Conservation (phyloP, 2,797 vertebrate genomes). For the Squalus acanthias region DNA sequence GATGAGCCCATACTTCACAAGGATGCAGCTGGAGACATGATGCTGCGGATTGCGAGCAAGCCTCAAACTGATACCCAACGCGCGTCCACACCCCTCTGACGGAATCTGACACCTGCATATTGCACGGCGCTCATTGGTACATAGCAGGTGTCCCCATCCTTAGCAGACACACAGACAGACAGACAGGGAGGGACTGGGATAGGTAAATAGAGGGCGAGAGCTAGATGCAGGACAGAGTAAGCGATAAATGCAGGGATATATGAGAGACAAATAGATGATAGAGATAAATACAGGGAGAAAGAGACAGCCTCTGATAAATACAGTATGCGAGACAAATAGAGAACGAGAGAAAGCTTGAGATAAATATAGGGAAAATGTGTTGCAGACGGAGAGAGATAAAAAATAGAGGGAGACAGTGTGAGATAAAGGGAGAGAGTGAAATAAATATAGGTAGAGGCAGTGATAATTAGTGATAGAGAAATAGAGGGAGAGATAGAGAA, state of each 20-base stretch:
- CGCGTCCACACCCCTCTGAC: constrained; percentile 36
- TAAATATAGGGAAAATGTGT: not conserved
- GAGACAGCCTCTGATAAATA: not conserved
- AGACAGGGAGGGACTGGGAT: not conserved
- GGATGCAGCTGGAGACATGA: constrained; percentile 16
- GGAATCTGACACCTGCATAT: constrained; percentile 23
- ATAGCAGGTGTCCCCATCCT: constrained; percentile 24
- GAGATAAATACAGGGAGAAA: not conserved
- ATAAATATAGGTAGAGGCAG: not conserved
- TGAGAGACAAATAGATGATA: not conserved
- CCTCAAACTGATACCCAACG: not conserved
- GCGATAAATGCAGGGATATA: too few relatives aligned
- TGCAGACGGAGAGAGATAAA: not conserved
- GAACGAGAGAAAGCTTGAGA: not conserved
- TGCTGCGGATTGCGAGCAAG: constrained; percentile 11
- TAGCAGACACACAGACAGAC: not conserved
- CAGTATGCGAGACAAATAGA: not conserved
- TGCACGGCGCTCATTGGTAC: constrained; percentile 16
- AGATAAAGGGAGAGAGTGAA: not conserved
- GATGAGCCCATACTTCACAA: constrained; percentile 32
- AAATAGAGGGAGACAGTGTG: not conserved
- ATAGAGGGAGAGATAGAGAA: not conserved
- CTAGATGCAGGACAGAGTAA: constrained; percentile 41
- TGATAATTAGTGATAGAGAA: not conserved
- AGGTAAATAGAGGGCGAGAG: not conserved